Evolutionary conservation across 2,888 invertebrate genomes (phyloP).

Genomic region (Deilephila elpenor): DNA sequence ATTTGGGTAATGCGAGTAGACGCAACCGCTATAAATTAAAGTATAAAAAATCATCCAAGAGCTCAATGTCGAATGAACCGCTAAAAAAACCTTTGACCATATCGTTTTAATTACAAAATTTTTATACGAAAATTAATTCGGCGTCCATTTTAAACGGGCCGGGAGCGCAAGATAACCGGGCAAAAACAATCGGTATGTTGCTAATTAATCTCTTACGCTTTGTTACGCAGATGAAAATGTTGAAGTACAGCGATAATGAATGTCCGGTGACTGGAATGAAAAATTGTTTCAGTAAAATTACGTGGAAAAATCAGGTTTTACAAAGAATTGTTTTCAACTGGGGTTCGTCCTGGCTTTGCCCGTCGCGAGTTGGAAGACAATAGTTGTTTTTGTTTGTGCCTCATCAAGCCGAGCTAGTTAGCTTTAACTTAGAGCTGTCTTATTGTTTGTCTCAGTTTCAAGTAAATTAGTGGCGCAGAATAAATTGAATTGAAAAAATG

Average conservation of each 20-base stretch:
- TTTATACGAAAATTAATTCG: constrained; percentile 23
- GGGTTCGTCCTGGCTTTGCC: not conserved
- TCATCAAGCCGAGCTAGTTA: no score
- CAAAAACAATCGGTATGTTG: constrained; percentile 29
- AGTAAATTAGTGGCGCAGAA: no score
- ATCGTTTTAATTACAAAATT: constrained; percentile 28
- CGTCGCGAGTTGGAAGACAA: no score
- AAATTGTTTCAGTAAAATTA: constrained; percentile 23
- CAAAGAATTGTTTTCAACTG: not conserved
- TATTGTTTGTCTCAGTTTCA: no score
- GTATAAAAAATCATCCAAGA: not conserved
- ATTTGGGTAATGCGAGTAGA: no score
- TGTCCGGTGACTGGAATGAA: constrained; percentile 10
- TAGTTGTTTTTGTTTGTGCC: no score
- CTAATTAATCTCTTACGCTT: constrained; percentile 35
- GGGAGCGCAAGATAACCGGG: constrained; percentile 30
- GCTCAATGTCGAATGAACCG: not conserved
- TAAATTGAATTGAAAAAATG: no score
- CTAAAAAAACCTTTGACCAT: constrained; percentile 16
- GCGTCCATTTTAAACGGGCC: constrained; percentile 13
- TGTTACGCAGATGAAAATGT: constrained; percentile 30
- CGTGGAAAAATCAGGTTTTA: constrained; percentile 17
- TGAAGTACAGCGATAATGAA: constrained; percentile 27
- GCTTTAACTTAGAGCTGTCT: no score
- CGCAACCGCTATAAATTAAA: no score